Percentiles rank a stretch among this genome's conserved stretches.
phyloP scores from a whole-genome alignment of 2,888 invertebrate species.

The Adelphocoris suturalis region DNA sequence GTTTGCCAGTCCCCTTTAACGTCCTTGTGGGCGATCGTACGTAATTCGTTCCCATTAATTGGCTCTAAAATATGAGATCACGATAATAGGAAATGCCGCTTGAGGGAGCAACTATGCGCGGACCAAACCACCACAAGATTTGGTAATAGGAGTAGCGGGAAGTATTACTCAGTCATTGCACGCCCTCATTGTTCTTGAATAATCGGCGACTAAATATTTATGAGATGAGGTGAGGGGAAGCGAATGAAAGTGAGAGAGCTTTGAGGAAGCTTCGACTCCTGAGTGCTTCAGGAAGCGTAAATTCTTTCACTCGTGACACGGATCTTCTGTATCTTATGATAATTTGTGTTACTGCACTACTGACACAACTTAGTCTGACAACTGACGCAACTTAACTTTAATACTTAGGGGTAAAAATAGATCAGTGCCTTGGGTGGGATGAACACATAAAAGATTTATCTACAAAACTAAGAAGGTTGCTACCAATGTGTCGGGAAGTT shows the following conservation, averaged over 20 bases:
- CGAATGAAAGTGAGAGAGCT: slow-evolving; percentile 35
- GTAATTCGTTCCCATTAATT: slow-evolving; percentile 31
- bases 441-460: no score
- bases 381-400: no score
- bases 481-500: no score
- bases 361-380: background rate
- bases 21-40: background rate
- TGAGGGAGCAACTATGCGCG: slow-evolving; percentile 57
- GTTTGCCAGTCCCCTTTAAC: background rate
- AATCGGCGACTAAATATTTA: slow-evolving; percentile 66
- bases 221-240: slow-evolving; percentile 44
- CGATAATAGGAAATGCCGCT: slow-evolving; percentile 52
- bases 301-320: slow-evolving; percentile 52
- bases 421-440: no score
- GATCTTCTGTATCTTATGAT: slow-evolving; percentile 4
- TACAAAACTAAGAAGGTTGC: no score
- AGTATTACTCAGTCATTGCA: slow-evolving; percentile 63
- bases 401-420: no score
- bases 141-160: slow-evolving; percentile 63
- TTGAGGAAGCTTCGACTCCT: background rate
- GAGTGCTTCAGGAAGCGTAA: slow-evolving; percentile 43
- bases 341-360: slow-evolving; percentile 33
- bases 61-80: background rate
- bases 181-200: slow-evolving; percentile 68
- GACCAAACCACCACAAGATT: slow-evolving; percentile 55